These are phyloP conservation scores for Archegozetes longisetosus DNA, from an alignment of 1,140 invertebrate species.

Conservation along the genomic window DNA sequence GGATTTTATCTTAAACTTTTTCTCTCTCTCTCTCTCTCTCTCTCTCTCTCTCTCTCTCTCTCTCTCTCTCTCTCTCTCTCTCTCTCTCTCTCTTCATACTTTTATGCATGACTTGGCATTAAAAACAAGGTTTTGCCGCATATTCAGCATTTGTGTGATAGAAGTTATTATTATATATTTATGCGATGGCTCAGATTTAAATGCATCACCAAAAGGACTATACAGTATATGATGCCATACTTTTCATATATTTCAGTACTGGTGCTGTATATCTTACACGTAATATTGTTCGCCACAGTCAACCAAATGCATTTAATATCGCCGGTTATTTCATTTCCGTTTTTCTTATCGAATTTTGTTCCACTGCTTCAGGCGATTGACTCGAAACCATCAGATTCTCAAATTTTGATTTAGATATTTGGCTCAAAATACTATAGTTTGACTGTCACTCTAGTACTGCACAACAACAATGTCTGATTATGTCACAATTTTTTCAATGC, in stretches of 20 bases:
- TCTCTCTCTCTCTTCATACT: slow-evolving; percentile 27
- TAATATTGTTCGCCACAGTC: no score
- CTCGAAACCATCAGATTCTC: no score
- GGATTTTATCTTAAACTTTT: no score
- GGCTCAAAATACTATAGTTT: no score
- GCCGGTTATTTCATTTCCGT: not conserved
- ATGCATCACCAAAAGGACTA: not conserved
- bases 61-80: slow-evolving; percentile 5
- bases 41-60: slow-evolving; percentile 2
- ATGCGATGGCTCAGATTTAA: not conserved
- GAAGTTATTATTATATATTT: not conserved
- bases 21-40: not conserved
- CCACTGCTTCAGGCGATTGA: not conserved
- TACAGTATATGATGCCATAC: no score
- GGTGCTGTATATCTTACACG: no score
- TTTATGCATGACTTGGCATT: not conserved
- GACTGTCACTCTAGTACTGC: no score
- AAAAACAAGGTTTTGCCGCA: not conserved
- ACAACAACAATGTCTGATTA: no score
- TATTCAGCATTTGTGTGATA: not conserved
- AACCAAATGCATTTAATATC: not conserved
- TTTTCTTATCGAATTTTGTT: not conserved
- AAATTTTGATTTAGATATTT: no score
- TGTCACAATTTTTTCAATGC: no score
- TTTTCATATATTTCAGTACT: no score